Evolutionary conservation across 2,888 invertebrate species (phyloP).

Genomic region (Dicyrtoma fusca): DNA sequence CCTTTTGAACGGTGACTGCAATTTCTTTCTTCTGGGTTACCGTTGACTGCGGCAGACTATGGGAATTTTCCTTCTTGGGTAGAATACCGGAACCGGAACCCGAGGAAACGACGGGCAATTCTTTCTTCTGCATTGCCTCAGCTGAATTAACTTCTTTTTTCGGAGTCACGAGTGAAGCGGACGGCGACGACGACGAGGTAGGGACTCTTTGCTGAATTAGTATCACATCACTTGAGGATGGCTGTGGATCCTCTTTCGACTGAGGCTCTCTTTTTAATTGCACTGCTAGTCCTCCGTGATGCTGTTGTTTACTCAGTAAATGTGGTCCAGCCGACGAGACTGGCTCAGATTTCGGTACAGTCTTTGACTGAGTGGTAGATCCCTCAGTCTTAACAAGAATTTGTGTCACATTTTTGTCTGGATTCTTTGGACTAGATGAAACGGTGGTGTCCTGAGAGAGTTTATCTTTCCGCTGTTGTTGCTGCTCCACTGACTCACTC

Average conservation of each 20-base stretch:
- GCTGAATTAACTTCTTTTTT: no score
- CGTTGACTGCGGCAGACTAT: not conserved
- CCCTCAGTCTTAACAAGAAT: no score
- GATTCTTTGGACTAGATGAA: not conserved
- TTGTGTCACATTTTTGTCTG: not conserved
- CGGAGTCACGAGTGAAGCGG: no score
- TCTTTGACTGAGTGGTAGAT: not conserved
- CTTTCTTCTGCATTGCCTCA: no score
- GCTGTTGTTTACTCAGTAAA: not conserved
- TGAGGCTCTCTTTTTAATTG: no score
- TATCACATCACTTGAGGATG: no score
- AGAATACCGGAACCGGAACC: no score
- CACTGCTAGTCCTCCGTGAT: no score
- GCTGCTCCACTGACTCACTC: not conserved
- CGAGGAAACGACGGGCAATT: no score
- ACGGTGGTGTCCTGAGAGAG: not conserved
- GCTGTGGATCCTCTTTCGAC: no score
- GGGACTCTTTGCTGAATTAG: no score
- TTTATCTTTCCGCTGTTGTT: not conserved
- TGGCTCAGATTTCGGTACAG: constrained; percentile 1
- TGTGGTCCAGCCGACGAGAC: not conserved
- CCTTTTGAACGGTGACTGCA: not conserved
- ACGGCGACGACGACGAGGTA: no score
- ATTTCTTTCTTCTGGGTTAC: not conserved
- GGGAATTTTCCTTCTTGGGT: not conserved